Evolutionary conservation across 2,113 vertebrate species (phyloP).

Genomic region (Ibidorhyncha struthersii): DNA sequence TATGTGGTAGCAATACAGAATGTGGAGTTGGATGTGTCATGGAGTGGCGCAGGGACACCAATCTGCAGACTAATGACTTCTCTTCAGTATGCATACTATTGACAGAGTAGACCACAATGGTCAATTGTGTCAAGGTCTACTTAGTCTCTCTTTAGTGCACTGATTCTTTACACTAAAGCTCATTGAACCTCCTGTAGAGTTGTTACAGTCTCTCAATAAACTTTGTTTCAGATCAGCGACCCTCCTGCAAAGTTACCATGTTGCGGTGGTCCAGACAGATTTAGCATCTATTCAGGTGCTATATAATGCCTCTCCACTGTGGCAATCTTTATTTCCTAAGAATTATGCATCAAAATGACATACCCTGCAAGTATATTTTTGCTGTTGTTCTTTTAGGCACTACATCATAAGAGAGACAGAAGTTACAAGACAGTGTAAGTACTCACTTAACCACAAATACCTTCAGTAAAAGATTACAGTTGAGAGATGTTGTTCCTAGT

Average conservation of each 20-base stretch:
- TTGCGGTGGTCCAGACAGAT: not conserved
- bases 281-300: not conserved
- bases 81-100: not conserved
- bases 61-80: constrained; percentile 15
- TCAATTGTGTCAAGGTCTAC: not conserved
- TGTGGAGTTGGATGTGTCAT: not conserved
- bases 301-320: not conserved
- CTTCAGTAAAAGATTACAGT: not conserved
- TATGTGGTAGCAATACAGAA: not conserved
- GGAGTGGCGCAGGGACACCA: not conserved
- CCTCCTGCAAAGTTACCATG: not conserved
- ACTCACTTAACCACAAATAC: not conserved
- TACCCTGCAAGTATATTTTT: not conserved
- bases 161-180: not conserved
- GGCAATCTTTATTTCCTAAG: not conserved
- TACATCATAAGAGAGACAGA: not conserved
- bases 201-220: not conserved
- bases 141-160: not conserved
- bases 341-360: not conserved
- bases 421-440: not conserved
- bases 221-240: not conserved
- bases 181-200: not conserved
- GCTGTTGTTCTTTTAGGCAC: not conserved
- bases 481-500: not conserved
- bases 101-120: not conserved